Base-by-base conservation (phyloP, 1,140 invertebrate genomes). In the Atta texana region DNA sequence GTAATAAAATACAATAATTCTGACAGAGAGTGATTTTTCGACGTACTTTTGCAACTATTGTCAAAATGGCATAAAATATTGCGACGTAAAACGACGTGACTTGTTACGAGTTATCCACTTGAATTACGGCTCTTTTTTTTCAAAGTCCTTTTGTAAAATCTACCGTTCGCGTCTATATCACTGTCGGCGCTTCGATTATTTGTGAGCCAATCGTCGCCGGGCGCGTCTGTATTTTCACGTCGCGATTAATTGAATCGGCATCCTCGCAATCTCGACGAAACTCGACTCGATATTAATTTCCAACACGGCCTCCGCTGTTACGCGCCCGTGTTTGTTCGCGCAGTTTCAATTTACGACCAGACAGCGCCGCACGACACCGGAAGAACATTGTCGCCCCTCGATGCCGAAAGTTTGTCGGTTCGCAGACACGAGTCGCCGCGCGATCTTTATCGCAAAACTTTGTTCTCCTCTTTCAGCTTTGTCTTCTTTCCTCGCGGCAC, bases 301-400 rank as follows among this genome's bases (percentile, higher is more conserved):
- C 69, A 74, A 69, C 55, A 39, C 69, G 59, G 80, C 39, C 80
- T 59, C 68, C 66, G 66, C 68, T 16, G 59, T 81, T 81, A 68
- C 77, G 63, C 63, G 77, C 31, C 66, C n/a, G 55, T 74, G 80
- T 84, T 84, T 75, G 57, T 81, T 71, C 80, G 80, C 80, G 69
- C 80, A 74, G 80, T 75, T 84, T 84, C 80, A 75, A 84, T 84
- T 84, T 84, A 84, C 80, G 80, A 61, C 39, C 59, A 84, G 80
- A 84, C 69, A 84, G 80, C 80, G 69, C 55, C 55, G 80, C 80
- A 81, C 64, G 77, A 81, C 77, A 84, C 80, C 80, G 80, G 80
- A 84, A 84, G 80, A 84, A 84, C 80, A 84, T 84, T 84, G 80
- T 84, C 80, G 80, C 71, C 80, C 80, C 80, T 84, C 80, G 80